These are phyloP conservation scores for Buceros bicornis DNA, from an alignment of 2,797 vertebrate genomes.

Conservation along the genomic window DNA sequence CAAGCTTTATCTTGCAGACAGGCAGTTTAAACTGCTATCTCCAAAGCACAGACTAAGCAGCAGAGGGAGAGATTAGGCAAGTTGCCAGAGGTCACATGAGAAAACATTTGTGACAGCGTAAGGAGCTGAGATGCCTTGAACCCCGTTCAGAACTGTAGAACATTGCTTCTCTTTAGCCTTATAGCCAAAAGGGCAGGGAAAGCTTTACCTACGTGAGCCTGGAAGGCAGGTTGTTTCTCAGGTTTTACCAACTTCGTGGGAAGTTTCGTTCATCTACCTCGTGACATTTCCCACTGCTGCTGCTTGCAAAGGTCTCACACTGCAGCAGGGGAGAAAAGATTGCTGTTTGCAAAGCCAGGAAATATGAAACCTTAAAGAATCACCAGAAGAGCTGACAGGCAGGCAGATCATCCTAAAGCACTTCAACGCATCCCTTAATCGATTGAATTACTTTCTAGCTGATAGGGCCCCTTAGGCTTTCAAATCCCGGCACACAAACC, in stretches of 20 bases:
- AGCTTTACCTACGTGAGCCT: not conserved
- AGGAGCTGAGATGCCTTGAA: not conserved
- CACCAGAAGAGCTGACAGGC: not conserved
- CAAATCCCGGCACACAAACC: not conserved
- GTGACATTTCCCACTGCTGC: not conserved
- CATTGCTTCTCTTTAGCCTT: not conserved
- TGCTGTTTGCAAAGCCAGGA: not conserved
- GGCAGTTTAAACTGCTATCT: conserved; percentile 35
- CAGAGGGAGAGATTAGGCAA: not conserved
- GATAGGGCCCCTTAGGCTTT: conserved; percentile 2
- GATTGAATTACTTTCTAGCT: conserved; percentile 27
- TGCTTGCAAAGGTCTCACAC: not conserved
- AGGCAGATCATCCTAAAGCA: conserved; percentile 28
- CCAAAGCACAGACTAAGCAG: not conserved
- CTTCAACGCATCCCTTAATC: conserved; percentile 28
- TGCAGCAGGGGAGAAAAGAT: not conserved
- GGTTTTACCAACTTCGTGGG: not conserved
- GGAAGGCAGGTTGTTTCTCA: not conserved
- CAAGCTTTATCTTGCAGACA: not conserved
- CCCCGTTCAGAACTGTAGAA: not conserved
- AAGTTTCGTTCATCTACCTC: not conserved
- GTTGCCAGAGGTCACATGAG: conserved; percentile 1
- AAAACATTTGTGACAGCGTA: not conserved
- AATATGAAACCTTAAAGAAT: not conserved
- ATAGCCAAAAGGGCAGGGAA: not conserved